Evolutionary conservation across 2,797 vertebrate species (phyloP), one percentile per base, ranked within the genome.

Genomic region (Discoglossus pictus): DNA sequence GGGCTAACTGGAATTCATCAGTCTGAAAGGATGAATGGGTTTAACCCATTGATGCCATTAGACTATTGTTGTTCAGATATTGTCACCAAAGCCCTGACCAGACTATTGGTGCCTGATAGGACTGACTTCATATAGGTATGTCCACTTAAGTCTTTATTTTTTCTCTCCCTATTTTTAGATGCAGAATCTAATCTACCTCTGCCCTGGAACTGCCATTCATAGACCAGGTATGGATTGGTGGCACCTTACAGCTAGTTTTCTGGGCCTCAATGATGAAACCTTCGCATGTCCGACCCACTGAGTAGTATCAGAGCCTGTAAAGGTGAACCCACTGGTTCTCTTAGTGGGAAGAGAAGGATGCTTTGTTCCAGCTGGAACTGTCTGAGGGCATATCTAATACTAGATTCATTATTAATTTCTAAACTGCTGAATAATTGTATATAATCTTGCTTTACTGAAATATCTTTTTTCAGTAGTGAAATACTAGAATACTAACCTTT

Each of bases 271-370:
- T 93, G 94, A 94, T 84, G 93, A 89, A 71, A 70, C 6, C 36
- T 0, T 72, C 87, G 78, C 61, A 12, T 0, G 91, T 92, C 93
- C 90, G 91, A 94, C 87, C 78, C 83, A 74, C 74, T 79, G 87
- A 65, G 73, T 46, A 34, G 85, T 10, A 55, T 86, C 89, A 94
- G 92, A 90, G 90, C 93, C 93, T 94, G 92, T 77, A 79, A 95
- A 93, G 94, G 93, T 92, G 93, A 86, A 96, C 93, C 93, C 93
- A 93, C 93, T 93, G 92, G 90, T 23, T 62, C 86, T 77, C 23
- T 86, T 87, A 73, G 80, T 79, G 82, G 78, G 87, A 82, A 0
- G 89, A 82, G 92, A 68, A 91, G 79, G 92, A 93, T 24, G 17
- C 6, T n/a, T 25, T 7, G 91, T 93, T 94, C 89, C 85, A 83